Conservation (phyloP, 2,797 vertebrate species). For the Crenuchus spilurus region DNA sequence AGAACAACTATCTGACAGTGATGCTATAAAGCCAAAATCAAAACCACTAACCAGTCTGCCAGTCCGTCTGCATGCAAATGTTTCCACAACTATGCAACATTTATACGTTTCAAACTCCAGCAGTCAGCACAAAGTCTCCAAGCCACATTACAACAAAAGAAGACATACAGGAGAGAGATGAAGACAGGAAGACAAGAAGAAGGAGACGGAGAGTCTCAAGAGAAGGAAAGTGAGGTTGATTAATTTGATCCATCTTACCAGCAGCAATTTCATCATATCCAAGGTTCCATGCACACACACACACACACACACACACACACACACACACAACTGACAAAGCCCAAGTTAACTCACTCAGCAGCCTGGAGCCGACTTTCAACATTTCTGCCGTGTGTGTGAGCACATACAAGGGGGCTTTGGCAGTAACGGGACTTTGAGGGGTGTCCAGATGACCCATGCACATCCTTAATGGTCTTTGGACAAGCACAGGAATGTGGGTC, state of each 20-base stretch:
- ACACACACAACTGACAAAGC: constrained; percentile 6
- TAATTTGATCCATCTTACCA: constrained; percentile 29
- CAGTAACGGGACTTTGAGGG: constrained; percentile 13
- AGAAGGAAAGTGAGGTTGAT: neutral
- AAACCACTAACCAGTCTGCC: constrained; percentile 6
- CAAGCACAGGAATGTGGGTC: constrained; percentile 41
- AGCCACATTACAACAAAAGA: constrained; percentile 24
- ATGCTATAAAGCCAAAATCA: neutral
- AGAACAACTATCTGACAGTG: neutral
- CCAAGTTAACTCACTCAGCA: neutral
- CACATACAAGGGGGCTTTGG: neutral
- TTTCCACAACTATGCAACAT: neutral
- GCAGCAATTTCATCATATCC: constrained; percentile 31
- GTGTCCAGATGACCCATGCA: constrained; percentile 31
- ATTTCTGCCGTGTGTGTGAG: neutral
- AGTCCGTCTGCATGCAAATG: constrained; percentile 1
- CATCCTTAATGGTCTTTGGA: constrained; percentile 39
- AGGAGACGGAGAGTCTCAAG: neutral
- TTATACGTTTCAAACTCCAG: constrained; percentile 1
- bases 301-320: constrained; percentile 3
- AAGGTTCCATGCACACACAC: constrained; percentile 24
- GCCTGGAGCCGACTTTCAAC: neutral
- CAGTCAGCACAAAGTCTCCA: constrained; percentile 1
- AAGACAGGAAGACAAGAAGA: neutral
- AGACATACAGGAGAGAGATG: no score